A percentile compares a stretch with the other conserved stretches of the same genome.
These are phyloP conservation scores for Anthonomus grandis DNA, from an alignment of 1,140 invertebrate genomes.

Conservation along the genomic window DNA sequence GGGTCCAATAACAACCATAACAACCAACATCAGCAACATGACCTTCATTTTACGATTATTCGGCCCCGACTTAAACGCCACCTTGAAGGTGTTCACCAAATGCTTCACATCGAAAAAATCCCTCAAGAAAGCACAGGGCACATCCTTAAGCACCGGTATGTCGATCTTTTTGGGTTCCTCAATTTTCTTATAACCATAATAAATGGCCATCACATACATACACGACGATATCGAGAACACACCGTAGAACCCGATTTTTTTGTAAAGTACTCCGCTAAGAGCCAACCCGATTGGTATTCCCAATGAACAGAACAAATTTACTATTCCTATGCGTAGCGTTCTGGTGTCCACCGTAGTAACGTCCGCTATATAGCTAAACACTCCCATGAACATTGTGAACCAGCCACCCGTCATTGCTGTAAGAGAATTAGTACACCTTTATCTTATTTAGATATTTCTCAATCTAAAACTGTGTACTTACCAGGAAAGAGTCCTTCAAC, in stretches of 20 bases:
- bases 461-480: slow-evolving; percentile 5
- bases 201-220: slow-evolving; percentile 70
- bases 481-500: slow-evolving; percentile 71
- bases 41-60: slow-evolving; percentile 69
- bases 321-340: slow-evolving; percentile 77
- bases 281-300: slow-evolving; percentile 77
- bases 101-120: slow-evolving; percentile 73
- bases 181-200: slow-evolving; percentile 65
- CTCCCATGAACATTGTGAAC: slow-evolving; percentile 85
- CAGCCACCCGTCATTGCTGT: slow-evolving; percentile 78
- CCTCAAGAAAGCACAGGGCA: slow-evolving; percentile 43
- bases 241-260: slow-evolving; percentile 75
- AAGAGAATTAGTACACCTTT: slow-evolving; percentile 51
- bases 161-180: slow-evolving; percentile 57
- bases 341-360: slow-evolving; percentile 76
- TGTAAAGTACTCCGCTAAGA: slow-evolving; percentile 65
- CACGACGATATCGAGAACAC: slow-evolving; percentile 70
- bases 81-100: slow-evolving; percentile 68
- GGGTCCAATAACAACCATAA: slow-evolving; percentile 80
- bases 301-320: slow-evolving; percentile 77
- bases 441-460: neutral
- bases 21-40: slow-evolving; percentile 70
- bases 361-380: slow-evolving; percentile 86
- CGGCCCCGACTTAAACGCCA: slow-evolving; percentile 70
- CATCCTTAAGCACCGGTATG: slow-evolving; percentile 46